Evolutionary conservation across 23 tunicate species (phyloP), one percentile per base, ranked within the genome.

Genomic region (Trididemnum miniatum): DNA sequence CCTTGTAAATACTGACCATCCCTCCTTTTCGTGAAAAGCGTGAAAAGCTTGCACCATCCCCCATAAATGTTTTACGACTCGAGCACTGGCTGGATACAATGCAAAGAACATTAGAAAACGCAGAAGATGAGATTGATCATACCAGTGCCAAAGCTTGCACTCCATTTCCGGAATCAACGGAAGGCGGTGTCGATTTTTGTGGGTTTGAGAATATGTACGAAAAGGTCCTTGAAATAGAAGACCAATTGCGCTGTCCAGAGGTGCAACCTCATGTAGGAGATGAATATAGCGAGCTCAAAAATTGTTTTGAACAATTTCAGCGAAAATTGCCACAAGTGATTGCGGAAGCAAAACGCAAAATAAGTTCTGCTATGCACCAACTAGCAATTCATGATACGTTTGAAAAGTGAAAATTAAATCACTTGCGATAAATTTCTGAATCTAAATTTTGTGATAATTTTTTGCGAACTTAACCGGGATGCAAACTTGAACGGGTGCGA

Each of bases 41-140:
- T n/a, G n/a, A n/a, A n/a, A n/a, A n/a, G n/a, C n/a, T n/a, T n/a
- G n/a, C n/a, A n/a, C n/a, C n/a, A n/a, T n/a, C n/a, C n/a, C n/a
- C n/a, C n/a, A n/a, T n/a, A n/a, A n/a, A n/a, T n/a, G n/a, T n/a
- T n/a, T n/a, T n/a, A n/a, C n/a, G n/a, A n/a, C n/a, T n/a, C n/a
- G n/a, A n/a, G n/a, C n/a, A n/a, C n/a, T n/a, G n/a, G n/a, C n/a
- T n/a, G n/a, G n/a, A n/a, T n/a, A n/a, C n/a, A n/a, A n/a, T n/a
- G n/a, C n/a, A n/a, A n/a, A n/a, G n/a, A n/a, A n/a, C n/a, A n/a
- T n/a, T n/a, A n/a, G n/a, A n/a, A 20, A 27, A 71, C 63, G 31
- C 80, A 20, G 80, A 76, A 23, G 80, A 76, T 76, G 80, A 76
- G 80, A 27, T 9, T 75, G 80, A 27, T 27, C 76, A 23, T 20